Percentiles rank a stretch among this genome's conserved stretches.
Evolutionary conservation across 2,888 invertebrate genomes (phyloP).

Genomic region (Papilio protenor): DNA sequence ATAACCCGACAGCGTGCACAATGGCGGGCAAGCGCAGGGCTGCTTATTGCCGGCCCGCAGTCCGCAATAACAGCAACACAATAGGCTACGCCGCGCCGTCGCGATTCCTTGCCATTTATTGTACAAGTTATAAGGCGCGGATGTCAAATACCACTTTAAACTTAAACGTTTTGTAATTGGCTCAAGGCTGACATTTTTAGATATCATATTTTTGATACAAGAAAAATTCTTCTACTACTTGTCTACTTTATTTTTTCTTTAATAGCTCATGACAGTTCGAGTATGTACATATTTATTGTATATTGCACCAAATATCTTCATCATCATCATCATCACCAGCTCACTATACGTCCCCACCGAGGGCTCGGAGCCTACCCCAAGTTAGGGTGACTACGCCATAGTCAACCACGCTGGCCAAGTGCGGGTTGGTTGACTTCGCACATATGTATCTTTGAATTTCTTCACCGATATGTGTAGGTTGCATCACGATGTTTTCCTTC

Average conservation of each 20-base stretch:
- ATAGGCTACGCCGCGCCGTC: constrained; percentile 64
- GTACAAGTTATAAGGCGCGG: constrained; percentile 68
- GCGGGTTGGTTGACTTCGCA: too few species aligned
- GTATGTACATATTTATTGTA: not conserved
- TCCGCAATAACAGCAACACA: constrained; percentile 78
- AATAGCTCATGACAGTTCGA: not conserved
- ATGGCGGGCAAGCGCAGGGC: constrained; percentile 76
- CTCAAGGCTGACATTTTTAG: constrained; percentile 45
- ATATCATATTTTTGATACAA: constrained; percentile 1
- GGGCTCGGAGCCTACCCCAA: too few species aligned
- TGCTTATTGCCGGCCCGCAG: constrained; percentile 78
- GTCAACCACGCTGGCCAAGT: too few species aligned
- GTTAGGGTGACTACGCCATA: too few species aligned
- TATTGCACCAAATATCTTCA: not conserved
- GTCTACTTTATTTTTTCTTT: not conserved
- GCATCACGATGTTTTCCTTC: too few species aligned
- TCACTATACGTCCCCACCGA: too few species aligned
- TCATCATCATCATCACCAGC: too few species aligned
- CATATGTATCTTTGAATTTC: too few species aligned
- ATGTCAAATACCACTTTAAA: constrained; percentile 63
- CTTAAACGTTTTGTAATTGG: constrained; percentile 57
- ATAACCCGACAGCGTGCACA: constrained; percentile 73
- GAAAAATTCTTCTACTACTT: not conserved
- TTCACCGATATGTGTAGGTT: too few species aligned
- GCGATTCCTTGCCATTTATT: constrained; percentile 73